A percentile compares a stretch with the other conserved stretches of the same genome.
Evolutionary conservation across 64 coral and sea anemone genomes (phyloP).

Genomic region (Trachythela sp.): DNA sequence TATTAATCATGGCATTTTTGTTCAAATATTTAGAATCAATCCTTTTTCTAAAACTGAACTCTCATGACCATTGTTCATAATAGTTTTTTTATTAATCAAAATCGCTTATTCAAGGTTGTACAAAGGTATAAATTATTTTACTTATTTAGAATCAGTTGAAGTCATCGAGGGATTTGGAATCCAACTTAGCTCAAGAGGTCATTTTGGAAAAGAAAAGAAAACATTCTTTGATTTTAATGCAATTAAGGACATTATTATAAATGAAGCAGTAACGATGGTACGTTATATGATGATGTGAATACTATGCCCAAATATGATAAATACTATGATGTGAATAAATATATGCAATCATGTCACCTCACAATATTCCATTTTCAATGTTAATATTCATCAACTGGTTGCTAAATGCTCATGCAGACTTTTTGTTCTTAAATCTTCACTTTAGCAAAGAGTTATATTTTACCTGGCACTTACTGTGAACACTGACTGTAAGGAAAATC

Average conservation of each 20-base stretch:
- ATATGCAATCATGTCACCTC: too few species aligned
- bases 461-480: not conserved
- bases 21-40: too few species aligned
- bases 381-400: too few species aligned
- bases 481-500: not conserved
- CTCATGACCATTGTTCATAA: too few species aligned
- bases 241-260: conserved; percentile 57
- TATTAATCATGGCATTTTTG: too few species aligned
- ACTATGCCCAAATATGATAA: not conserved
- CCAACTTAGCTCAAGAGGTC: conserved; percentile 40
- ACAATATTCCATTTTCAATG: too few species aligned
- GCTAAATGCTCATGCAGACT: not conserved
- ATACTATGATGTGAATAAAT: too few species aligned
- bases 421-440: not conserved
- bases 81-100: too few species aligned
- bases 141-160: conserved; percentile 47
- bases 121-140: too few species aligned
- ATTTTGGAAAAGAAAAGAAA: conserved; percentile 40
- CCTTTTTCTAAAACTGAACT: too few species aligned
- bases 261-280: conserved; percentile 87
- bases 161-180: conserved; percentile 59
- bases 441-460: conserved; percentile 20
- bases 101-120: too few species aligned
- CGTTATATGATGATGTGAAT: not conserved
- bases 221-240: conserved; percentile 46